These are phyloP conservation scores for Magallana angulata DNA, from an alignment of 1,140 invertebrate species.

Conservation along the genomic window DNA sequence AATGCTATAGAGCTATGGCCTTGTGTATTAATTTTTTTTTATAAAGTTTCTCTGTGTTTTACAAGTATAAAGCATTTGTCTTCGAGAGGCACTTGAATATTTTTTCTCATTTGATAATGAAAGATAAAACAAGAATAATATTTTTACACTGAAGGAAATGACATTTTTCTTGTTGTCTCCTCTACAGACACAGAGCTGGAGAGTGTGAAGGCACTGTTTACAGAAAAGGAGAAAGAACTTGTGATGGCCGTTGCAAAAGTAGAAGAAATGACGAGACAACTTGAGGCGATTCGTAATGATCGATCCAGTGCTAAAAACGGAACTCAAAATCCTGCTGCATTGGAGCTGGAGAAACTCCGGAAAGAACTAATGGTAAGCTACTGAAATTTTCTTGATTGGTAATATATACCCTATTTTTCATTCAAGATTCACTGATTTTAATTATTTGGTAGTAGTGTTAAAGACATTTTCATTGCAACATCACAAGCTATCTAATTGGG, in stretches of 20 bases:
- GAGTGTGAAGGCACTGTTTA: constrained; percentile 95
- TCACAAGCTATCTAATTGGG: too few species aligned
- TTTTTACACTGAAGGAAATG: too few species aligned
- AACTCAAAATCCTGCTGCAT: constrained; percentile 83
- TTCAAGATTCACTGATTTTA: neutral
- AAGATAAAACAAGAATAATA: neutral
- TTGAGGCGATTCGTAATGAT: constrained; percentile 90
- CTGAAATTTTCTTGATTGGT: neutral
- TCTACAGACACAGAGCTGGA: constrained; percentile 93
- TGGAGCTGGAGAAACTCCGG: constrained; percentile 93
- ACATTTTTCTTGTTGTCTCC: neutral
- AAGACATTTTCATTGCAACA: too few species aligned
- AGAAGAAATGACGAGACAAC: constrained; percentile 94
- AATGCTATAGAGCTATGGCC: neutral
- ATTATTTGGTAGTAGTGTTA: too few species aligned
- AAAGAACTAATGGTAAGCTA: constrained; percentile 91
- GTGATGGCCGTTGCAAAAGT: constrained; percentile 96
- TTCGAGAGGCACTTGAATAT: neutral
- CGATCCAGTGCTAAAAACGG: constrained; percentile 79
- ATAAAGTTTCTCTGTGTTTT: neutral
- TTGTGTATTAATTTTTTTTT: neutral
- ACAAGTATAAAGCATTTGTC: neutral
- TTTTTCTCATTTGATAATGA: too few species aligned
- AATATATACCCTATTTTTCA: neutral
- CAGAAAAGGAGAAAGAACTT: constrained; percentile 98